Evolutionary conservation across 2,888 invertebrate species (phyloP).

Genomic region (Synanthedon vespiformis): DNA sequence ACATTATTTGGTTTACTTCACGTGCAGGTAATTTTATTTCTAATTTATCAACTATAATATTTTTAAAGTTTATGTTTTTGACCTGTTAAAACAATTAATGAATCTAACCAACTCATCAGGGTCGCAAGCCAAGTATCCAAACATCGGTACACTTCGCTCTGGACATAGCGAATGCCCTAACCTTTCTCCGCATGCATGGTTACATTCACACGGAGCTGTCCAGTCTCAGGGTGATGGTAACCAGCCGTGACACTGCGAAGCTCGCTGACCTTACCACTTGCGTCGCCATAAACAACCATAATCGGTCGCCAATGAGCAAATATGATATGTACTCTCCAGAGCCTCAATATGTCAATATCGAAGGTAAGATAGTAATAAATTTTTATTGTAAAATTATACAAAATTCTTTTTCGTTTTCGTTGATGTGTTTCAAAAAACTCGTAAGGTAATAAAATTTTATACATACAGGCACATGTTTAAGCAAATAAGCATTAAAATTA

Average conservation of each 20-base stretch:
- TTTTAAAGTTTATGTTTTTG: no score
- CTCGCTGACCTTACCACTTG: conserved; percentile 53
- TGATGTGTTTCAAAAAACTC: no score
- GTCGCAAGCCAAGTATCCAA: conserved; percentile 48
- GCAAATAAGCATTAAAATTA: no score
- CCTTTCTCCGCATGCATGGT: conserved; percentile 60
- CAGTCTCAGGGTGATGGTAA: conserved; percentile 52
- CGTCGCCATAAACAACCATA: conserved; percentile 17
- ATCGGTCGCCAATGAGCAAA: conserved; percentile 15
- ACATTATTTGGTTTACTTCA: conserved; percentile 53
- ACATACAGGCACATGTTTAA: no score
- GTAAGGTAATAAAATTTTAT: no score
- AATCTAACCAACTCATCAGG: conserved; percentile 19
- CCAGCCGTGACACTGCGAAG: conserved; percentile 51
- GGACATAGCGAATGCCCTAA: conserved; percentile 56
- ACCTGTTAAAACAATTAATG: no score
- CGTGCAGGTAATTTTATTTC: conserved; percentile 36
- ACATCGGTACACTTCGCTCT: conserved; percentile 49
- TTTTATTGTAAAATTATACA: no score
- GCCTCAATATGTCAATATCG: conserved; percentile 58
- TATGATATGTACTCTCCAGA: conserved; percentile 44
- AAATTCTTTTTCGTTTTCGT: no score
- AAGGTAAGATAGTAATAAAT: conserved; percentile 25
- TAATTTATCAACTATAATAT: no score
- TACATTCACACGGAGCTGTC: conserved; percentile 56